Evolutionary conservation across 1,140 invertebrate species (phyloP).

Genomic region (Colletes gigas): DNA sequence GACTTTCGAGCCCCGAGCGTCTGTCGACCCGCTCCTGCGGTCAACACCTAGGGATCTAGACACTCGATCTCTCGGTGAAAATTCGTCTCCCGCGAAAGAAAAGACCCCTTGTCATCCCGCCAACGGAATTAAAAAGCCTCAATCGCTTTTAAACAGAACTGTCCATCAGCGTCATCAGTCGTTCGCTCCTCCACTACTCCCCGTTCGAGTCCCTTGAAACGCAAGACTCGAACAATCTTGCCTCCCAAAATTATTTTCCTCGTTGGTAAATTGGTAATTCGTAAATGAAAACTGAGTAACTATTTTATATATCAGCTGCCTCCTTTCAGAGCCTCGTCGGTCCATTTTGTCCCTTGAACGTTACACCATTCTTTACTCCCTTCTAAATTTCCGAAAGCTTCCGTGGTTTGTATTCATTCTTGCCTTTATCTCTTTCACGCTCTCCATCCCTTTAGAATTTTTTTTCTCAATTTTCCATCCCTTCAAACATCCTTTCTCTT

Average conservation of each 20-base stretch:
- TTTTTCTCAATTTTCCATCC: too few relatives aligned
- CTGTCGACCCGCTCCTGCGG: conserved; percentile 14
- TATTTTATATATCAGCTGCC: too few relatives aligned
- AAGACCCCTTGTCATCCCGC: conserved; percentile 38
- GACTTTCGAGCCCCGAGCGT: conserved; percentile 17
- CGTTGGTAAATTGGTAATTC: neutral
- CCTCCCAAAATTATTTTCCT: neutral
- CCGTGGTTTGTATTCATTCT: neutral
- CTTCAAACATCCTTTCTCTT: neutral
- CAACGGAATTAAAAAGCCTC: conserved; percentile 27
- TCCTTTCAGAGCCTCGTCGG: neutral
- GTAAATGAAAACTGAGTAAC: too few relatives aligned
- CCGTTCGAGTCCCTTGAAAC: conserved; percentile 4
- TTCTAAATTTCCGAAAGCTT: neutral
- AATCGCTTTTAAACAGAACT: conserved; percentile 27
- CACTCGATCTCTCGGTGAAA: conserved; percentile 33
- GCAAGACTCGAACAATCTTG: neutral
- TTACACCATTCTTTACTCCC: too few relatives aligned
- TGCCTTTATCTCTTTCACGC: neutral
- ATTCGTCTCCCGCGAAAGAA: conserved; percentile 39
- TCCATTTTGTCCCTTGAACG: neutral
- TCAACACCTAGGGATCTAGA: conserved; percentile 41
- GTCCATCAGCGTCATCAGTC: conserved; percentile 39
- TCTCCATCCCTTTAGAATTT: neutral
- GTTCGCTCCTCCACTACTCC: neutral